phyloP scores from a whole-genome alignment of 2,888 invertebrate genomes.

The Acanthopleura granulata region DNA sequence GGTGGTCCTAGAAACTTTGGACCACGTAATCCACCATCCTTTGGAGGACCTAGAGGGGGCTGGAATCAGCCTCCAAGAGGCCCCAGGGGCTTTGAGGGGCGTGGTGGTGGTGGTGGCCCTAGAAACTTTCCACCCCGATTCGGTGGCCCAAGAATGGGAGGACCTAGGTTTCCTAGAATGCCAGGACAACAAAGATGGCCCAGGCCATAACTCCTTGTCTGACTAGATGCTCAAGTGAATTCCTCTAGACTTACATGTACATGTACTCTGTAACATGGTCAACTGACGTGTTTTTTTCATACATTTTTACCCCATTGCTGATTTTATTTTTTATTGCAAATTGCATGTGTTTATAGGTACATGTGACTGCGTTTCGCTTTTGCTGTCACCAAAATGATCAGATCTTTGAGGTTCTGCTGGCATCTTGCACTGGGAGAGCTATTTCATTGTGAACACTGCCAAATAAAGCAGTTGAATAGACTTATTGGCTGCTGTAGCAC shows the following conservation, averaged over 20 bases:
- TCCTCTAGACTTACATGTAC: not conserved
- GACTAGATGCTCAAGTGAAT: constrained; percentile 14
- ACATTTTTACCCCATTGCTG: too few relatives aligned
- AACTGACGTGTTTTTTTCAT: too few relatives aligned
- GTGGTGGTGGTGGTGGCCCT: constrained; percentile 5
- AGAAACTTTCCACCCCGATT: constrained; percentile 15
- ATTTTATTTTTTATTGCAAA: too few relatives aligned
- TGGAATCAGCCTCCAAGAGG: constrained; percentile 5
- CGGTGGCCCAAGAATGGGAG: constrained; percentile 16
- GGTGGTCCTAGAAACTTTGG: constrained; percentile 14
- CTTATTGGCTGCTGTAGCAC: too few relatives aligned
- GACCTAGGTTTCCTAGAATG: constrained; percentile 13
- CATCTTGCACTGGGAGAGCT: too few relatives aligned
- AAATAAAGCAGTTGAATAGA: too few relatives aligned
- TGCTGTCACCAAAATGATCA: too few relatives aligned
- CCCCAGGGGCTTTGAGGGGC: not conserved
- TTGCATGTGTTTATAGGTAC: too few relatives aligned
- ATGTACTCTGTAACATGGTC: too few relatives aligned
- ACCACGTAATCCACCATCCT: not conserved
- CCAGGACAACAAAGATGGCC: constrained; percentile 13
- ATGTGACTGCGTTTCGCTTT: too few relatives aligned
- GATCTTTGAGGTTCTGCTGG: too few relatives aligned
- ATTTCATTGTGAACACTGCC: too few relatives aligned
- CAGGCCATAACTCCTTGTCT: not conserved
- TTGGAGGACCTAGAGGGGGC: constrained; percentile 13